Evolutionary conservation across 2,888 invertebrate species (phyloP), one percentile per base, ranked within the genome.

Genomic region (Cephus spinipes): DNA sequence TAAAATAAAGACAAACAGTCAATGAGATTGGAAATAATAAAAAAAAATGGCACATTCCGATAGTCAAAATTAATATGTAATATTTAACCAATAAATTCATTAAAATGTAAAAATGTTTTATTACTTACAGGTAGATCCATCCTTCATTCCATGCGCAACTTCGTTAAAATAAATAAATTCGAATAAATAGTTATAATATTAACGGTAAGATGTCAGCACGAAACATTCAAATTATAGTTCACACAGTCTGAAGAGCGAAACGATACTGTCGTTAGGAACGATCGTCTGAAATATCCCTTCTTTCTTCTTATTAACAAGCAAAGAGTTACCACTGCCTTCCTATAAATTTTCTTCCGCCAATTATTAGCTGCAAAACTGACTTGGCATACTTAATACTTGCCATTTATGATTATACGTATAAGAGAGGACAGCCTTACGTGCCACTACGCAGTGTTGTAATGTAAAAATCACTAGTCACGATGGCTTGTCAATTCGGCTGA

Each of bases 81-180:
- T 40, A 15, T 2, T 15, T 40, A 40, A 40, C 40, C 40, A 40
- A 40, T 23, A 36, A 76, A 31, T 73, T 34, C 23, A 23, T 31
- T 40, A 4, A 33, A 55, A 74, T 36, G 33, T 74, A 68, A 75
- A 55, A 69, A 9, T 30, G 73, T 68, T 76, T 75, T 68, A 15
- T n/a, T 32, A 35, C 85, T 85, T 82, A 86, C 85, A 76, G 86
- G 85, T 23, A 86, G 74, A 77, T 85, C 83, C 85, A 86, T 85
- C 12, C 0, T 79, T n/a, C 6, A 32, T 11, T 69, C 30, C 40
- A 15, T 15, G 15, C 15, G 15, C 15, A 40, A 15, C 15, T 40
- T 40, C 12, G 6, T 40, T 40, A 15, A 40, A 40, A 40, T 40
- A 40, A 40, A 40, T 40, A 40, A 40, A 40, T 40, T 4, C 15